These are phyloP conservation scores for Drosophila percnosoma DNA, from an alignment of 2,888 invertebrate species.

Conservation along the genomic window DNA sequence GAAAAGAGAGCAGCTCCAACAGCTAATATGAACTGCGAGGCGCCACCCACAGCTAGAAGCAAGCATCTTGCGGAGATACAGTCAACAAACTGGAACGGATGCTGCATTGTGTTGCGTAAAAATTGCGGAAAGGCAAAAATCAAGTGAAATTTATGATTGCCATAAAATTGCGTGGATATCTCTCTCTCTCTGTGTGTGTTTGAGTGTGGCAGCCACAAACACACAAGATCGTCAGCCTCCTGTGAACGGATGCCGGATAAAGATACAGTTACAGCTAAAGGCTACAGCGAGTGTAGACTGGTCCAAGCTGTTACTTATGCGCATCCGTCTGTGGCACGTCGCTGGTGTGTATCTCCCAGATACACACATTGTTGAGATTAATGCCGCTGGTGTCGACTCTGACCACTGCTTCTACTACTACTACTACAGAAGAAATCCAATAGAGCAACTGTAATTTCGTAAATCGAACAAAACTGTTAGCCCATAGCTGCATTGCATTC, in stretches of 20 bases:
- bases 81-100: slow-evolving; percentile 52
- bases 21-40: slow-evolving; percentile 47
- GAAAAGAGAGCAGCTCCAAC: slow-evolving; percentile 12
- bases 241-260: slow-evolving; percentile 23
- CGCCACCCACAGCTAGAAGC: slow-evolving; percentile 6
- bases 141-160: slow-evolving; percentile 77
- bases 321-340: slow-evolving; percentile 12
- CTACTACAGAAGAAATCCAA: slow-evolving; percentile 63
- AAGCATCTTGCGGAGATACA: slow-evolving; percentile 39
- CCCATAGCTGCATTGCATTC: slow-evolving; percentile 29
- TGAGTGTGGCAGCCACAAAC: slow-evolving; percentile 7
- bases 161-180: slow-evolving; percentile 72
- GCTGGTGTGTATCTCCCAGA: slow-evolving; percentile 5
- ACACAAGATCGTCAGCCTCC: slow-evolving; percentile 18
- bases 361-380: slow-evolving; percentile 33
- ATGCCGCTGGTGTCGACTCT: slow-evolving; percentile 24
- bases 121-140: slow-evolving; percentile 67
- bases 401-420: background rate
- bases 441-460: slow-evolving; percentile 65
- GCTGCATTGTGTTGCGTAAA: slow-evolving; percentile 57
- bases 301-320: slow-evolving; percentile 22
- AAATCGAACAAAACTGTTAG: slow-evolving; percentile 61
- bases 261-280: slow-evolving; percentile 4
- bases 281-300: background rate
- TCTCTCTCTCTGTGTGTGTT: background rate